Conservation (phyloP, 2,888 invertebrate genomes). For the Escarpia spicata region DNA sequence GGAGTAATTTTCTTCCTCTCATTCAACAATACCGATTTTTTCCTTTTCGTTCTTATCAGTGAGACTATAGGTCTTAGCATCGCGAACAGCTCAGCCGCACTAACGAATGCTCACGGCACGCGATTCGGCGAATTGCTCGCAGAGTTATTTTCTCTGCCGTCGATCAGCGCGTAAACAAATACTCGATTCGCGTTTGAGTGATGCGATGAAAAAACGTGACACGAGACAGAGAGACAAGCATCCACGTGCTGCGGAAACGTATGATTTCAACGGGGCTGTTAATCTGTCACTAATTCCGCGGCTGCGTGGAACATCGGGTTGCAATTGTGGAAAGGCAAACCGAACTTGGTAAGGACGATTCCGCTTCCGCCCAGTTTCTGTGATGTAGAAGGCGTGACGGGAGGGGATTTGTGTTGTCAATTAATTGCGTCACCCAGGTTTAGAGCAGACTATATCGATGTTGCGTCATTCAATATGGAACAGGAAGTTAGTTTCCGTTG, state of each 20-base stretch:
- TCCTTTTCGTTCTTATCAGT: not conserved
- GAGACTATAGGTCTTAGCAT: not conserved
- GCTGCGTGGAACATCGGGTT: not conserved
- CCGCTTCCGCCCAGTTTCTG: not conserved
- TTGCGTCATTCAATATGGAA: no score
- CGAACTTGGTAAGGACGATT: not conserved
- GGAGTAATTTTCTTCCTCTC: not conserved
- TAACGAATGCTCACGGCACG: not conserved
- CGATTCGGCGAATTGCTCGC: not conserved
- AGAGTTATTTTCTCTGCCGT: not conserved
- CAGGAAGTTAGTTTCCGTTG: no score
- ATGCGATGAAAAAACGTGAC: not conserved
- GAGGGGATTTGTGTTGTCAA: not conserved
- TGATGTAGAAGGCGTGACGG: not conserved
- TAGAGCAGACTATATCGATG: not conserved
- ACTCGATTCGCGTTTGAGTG: slow-evolving; percentile 8
- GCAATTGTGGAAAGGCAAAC: not conserved
- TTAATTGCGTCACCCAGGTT: not conserved
- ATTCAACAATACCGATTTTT: not conserved
- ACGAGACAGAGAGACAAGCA: not conserved
- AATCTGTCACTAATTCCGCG: not conserved
- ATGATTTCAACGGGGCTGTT: not conserved
- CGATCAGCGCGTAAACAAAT: not conserved
- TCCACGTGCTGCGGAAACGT: slow-evolving; percentile 10
- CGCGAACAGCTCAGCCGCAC: not conserved